Evolutionary conservation across 2,113 vertebrate genomes (phyloP).

Genomic region (Diadophis punctatus): DNA sequence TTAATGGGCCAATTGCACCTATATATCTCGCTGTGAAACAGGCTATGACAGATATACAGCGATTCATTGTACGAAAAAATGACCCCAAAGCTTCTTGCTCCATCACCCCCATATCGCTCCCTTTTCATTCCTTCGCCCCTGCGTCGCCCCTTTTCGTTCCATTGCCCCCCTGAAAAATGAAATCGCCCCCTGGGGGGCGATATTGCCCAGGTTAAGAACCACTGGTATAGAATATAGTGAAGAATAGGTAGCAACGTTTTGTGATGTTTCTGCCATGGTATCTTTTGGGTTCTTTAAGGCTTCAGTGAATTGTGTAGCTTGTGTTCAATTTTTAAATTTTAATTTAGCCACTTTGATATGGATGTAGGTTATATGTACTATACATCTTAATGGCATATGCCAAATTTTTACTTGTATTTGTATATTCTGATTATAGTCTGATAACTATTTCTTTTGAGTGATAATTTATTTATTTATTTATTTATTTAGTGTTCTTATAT

Average conservation of each 20-base stretch:
- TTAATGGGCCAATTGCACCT: not conserved
- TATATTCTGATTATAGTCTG: not conserved
- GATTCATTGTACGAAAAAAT: no score
- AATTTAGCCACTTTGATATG: not conserved
- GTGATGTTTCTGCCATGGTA: not conserved
- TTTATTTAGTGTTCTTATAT: no score
- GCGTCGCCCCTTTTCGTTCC: no score
- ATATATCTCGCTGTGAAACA: not conserved
- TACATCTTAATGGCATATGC: not conserved
- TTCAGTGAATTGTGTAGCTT: not conserved
- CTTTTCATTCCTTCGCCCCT: no score
- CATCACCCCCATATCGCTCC: no score
- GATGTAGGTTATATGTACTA: not conserved
- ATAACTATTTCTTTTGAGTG: not conserved
- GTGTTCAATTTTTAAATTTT: not conserved
- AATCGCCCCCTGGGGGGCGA: no score
- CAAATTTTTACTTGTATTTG: not conserved
- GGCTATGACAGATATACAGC: no score
- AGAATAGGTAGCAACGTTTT: not conserved
- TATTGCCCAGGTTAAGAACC: no score
- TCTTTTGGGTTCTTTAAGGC: not conserved
- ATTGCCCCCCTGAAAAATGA: no score
- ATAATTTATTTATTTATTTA: no score
- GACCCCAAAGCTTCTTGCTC: no score
- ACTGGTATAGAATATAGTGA: not conserved